Conservation (phyloP, 2,888 invertebrate species). For the Nomada fabriciana region DNA sequence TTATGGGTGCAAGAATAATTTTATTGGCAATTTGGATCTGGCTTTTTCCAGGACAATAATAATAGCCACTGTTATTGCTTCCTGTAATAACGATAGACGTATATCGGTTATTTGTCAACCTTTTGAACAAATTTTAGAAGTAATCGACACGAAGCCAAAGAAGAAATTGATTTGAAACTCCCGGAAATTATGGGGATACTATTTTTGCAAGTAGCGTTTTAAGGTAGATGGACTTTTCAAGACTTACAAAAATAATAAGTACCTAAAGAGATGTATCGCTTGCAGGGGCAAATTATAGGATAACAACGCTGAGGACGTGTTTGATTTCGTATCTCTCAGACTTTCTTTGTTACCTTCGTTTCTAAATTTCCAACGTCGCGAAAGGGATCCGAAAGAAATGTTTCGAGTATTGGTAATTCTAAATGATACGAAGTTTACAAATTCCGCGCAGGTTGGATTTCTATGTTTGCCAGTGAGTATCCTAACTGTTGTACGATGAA, state of each 20-base stretch:
- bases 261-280: neutral
- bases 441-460: neutral
- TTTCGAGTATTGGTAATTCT: constrained; percentile 23
- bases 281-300: neutral
- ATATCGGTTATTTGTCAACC: neutral
- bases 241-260: neutral
- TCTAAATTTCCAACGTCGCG: neutral
- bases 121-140: neutral
- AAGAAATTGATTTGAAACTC: neutral
- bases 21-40: neutral
- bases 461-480: neutral
- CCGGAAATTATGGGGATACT: neutral
- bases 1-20: neutral
- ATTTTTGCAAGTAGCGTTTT: constrained; percentile 4
- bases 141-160: neutral
- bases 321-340: neutral
- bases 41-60: neutral
- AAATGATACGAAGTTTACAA: neutral
- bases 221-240: neutral
- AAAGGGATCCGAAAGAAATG: neutral
- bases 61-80: neutral
- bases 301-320: neutral
- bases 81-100: neutral
- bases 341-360: neutral
- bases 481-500: neutral